Conservation (phyloP, 2,113 vertebrate genomes). For the Myrmecophaga tridactyla region DNA sequence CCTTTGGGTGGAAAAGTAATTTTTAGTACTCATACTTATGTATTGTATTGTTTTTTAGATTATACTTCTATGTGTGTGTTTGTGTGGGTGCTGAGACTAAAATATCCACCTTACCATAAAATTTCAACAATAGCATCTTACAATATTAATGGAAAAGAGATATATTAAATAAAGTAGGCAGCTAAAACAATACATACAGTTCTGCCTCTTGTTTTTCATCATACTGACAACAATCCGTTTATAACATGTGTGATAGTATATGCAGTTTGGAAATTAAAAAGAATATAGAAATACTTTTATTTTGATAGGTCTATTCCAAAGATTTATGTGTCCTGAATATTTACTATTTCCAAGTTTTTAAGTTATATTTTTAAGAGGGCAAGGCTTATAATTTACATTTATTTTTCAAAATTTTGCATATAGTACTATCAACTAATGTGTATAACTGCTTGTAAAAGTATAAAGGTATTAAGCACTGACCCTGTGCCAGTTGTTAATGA, state of each 20-base stretch:
- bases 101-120: not conserved
- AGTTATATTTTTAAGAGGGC: not conserved
- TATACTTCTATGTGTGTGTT: not conserved
- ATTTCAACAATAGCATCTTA: not conserved
- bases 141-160: not conserved
- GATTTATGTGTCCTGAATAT: not conserved
- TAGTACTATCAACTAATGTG: not conserved
- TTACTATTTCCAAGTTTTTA: not conserved
- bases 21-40: not conserved
- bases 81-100: not conserved
- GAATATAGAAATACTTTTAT: not conserved
- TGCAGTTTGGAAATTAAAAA: not conserved
- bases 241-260: not conserved
- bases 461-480: not conserved
- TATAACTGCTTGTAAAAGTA: not conserved
- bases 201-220: not conserved
- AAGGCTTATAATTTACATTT: not conserved
- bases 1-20: not conserved
- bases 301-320: not conserved
- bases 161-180: not conserved
- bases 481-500: not conserved
- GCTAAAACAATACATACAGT: not conserved
- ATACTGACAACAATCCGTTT: not conserved
- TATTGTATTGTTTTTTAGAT: not conserved
- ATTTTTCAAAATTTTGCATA: constrained; percentile 3